Base-by-base conservation (phyloP, 2,113 vertebrate genomes). In the Pardalotus punctatus region DNA sequence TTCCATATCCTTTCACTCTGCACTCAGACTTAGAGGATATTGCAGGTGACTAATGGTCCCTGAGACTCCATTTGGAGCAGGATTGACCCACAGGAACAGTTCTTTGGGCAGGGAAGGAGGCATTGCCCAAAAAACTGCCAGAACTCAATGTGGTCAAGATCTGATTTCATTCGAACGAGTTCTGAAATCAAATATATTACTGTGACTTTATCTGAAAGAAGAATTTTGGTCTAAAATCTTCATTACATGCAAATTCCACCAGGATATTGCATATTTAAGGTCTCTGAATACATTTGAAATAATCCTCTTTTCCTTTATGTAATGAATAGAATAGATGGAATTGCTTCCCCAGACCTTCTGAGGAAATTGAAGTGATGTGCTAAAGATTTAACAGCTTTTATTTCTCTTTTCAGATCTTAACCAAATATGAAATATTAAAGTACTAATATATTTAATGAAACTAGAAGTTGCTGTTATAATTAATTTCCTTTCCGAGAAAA, bases 371-470 rank as follows among this genome's bases (percentile, higher is more conserved):
- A 97, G 76, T 9, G 56, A 95, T 93, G 77, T 53, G 82, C 94
- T 93, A 78, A 93, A 95, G 85, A 90, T 92, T 95, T 93, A 95
- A 92, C 88, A 86, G 82, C 65, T 95, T 96, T 96, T 96, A 94
- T 96, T 97, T 95, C 82, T 94, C 72, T 81, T 93, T 94, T 95
- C 83, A 88, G 86, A 86, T 88, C 82, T 94, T 90, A 94, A 92
- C 74, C 56, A 84, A 90, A 20, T 86, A 96, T 95, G 82, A 96
- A 95, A 90, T 96, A 96, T 96, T 93, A 92, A 95, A 92, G 51
- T 27, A 69, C 64, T 81, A 90, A 93, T 92, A 93, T 69, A 81
- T 88, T 88, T 94, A 88, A 90, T 85, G 73, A 92, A 95, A 84
- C 43, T 61, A 86, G 77, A 81, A 90, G 28, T 56, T 96, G 74